Evolutionary conservation across 2,113 vertebrate species (phyloP), one percentile per base, ranked within the genome.

Genomic region (Eurypyga helias): DNA sequence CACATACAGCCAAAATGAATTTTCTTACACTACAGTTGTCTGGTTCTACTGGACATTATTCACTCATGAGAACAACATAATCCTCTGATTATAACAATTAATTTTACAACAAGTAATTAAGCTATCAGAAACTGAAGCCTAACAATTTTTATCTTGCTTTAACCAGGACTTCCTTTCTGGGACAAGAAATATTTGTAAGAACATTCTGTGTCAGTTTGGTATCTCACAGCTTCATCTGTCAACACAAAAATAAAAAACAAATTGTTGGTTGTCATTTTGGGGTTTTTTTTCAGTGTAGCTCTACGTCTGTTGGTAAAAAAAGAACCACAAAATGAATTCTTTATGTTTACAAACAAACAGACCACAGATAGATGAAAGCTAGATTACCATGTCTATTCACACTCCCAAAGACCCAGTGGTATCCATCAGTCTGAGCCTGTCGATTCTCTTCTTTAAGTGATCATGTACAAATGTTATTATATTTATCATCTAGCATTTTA

Each of bases 401-500:
- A 67, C 41, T 25, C 8, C 13, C 52, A 57, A 57, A 76, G 57
- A 60, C 20, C 73, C 34, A 17, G 29, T 29, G 26, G 64, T 26
- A 90, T 89, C 80, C 34, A 38, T 43, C 29, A 58, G 2, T 6
- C 11, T 7, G 62, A 75, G 23, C 36, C 48, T 55, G 89, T 23
- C 49, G 21, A 70, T 45, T 73, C 29, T 16, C 34, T 58, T 86
- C 51, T 66, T 67, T 34, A 84, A 58, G 24, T 11, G 26, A 55
- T 43, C 13, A 15, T 3, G 6, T 28, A 76, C 17, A 60, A 64
- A 34, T 5, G 4, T 52, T 54, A 57, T 0, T 0, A 14, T 49
- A 51, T 41, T 78, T 75, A 66, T 54, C 14, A 65, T 10, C 46
- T 58, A 31, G 14, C 9, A 41, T 58, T 91, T 73, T 46, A 54